Conservation (phyloP, 2,888 invertebrate species). For the Idaea dimidiata region DNA sequence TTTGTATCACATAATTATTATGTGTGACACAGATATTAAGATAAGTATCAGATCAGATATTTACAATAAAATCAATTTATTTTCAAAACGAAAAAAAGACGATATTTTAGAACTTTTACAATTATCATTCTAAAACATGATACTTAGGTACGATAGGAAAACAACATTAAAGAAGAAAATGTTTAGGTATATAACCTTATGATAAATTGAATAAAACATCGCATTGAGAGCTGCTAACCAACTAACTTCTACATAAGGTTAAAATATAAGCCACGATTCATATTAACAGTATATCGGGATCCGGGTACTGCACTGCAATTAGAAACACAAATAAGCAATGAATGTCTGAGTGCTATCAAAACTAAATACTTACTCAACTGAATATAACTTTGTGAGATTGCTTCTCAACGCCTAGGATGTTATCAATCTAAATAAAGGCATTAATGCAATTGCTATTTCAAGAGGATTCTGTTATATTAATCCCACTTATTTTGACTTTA, state of each 20-base stretch:
- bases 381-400: slow-evolving; percentile 29
- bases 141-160: too few relatives aligned
- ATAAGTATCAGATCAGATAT: too few relatives aligned
- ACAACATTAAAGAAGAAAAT: background rate
- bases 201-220: background rate
- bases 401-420: slow-evolving; percentile 36
- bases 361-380: slow-evolving; percentile 19
- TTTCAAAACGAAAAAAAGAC: too few relatives aligned
- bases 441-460: slow-evolving; percentile 26
- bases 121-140: too few relatives aligned
- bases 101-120: too few relatives aligned
- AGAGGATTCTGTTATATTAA: background rate
- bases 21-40: too few relatives aligned
- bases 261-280: background rate
- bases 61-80: too few relatives aligned
- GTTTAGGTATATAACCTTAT: background rate
- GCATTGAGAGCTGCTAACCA: background rate
- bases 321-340: slow-evolving; percentile 13
- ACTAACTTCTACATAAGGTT: background rate
- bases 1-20: too few relatives aligned
- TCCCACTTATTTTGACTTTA: background rate
- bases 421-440: slow-evolving; percentile 38
- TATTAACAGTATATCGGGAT: background rate
- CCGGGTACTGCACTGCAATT: background rate
- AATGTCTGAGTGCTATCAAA: slow-evolving; percentile 12